Conservation (phyloP, 1,140 invertebrate species). For the Amphibalanus amphitrite region DNA sequence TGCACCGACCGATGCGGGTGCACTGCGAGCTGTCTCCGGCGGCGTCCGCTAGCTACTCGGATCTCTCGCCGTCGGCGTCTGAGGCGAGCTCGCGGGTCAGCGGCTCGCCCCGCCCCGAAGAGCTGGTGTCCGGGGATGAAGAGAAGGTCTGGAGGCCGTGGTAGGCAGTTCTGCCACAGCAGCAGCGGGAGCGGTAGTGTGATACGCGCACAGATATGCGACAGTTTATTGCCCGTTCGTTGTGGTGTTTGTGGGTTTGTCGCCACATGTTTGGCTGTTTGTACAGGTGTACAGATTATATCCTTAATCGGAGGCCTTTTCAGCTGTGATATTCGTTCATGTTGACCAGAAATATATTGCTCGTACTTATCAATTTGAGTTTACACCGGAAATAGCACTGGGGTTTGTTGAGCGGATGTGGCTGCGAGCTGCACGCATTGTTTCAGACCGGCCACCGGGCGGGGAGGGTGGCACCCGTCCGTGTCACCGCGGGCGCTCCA, state of each 20-base stretch:
- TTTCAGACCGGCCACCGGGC: too few relatives aligned
- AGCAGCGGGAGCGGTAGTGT: too few relatives aligned
- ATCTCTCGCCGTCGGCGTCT: not conserved
- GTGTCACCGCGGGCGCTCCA: too few relatives aligned
- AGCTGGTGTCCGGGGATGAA: not conserved
- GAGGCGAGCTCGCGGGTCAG: not conserved
- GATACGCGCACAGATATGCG: too few relatives aligned
- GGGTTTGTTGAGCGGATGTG: too few relatives aligned
- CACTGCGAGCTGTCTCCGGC: slow-evolving; percentile 3
- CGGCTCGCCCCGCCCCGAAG: not conserved
- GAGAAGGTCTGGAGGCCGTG: slow-evolving; percentile 3
- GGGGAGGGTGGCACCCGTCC: too few relatives aligned
- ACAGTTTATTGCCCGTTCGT: not conserved
- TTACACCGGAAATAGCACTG: too few relatives aligned
- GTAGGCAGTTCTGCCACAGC: not conserved
- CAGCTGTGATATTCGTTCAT: not conserved
- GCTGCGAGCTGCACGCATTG: too few relatives aligned
- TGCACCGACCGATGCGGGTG: not conserved
- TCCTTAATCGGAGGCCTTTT: not conserved
- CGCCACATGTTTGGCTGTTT: not conserved
- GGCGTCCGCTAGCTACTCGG: not conserved
- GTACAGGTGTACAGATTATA: not conserved
- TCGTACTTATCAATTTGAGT: not conserved
- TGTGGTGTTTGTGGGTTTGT: not conserved
- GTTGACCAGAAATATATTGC: not conserved